A percentile compares a stretch with the other conserved stretches of the same genome.
phyloP scores from a whole-genome alignment of 1,140 invertebrate species.

The Tenebrio molitor region DNA sequence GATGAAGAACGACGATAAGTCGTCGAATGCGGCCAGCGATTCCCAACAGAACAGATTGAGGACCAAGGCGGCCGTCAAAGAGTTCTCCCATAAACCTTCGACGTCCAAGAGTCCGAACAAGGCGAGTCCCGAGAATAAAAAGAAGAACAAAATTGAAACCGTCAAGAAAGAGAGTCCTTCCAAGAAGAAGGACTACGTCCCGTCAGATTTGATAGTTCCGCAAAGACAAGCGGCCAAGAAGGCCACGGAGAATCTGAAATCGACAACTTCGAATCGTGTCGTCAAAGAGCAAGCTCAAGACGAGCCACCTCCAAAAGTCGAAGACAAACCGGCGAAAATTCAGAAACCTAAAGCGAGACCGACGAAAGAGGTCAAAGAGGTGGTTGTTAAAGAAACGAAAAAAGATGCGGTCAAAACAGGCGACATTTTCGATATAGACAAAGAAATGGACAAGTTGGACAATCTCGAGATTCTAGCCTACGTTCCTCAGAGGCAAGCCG shows the following conservation, averaged over 20 bases:
- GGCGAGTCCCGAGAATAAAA: conserved; percentile 65
- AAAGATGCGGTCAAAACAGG: conserved; percentile 59
- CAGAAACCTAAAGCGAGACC: conserved; percentile 40
- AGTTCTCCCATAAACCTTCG: conserved; percentile 72
- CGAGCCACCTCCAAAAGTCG: conserved; percentile 45
- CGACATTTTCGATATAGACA: conserved; percentile 76
- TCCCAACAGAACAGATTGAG: conserved; percentile 77
- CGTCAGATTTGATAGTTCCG: conserved; percentile 89
- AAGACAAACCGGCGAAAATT: conserved; percentile 50
- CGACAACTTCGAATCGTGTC: conserved; percentile 66
- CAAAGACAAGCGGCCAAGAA: conserved; percentile 92
- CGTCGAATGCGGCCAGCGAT: conserved; percentile 73
- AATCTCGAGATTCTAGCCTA: conserved; percentile 81
- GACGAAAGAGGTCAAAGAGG: conserved; percentile 56
- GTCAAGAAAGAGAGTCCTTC: conserved; percentile 61
- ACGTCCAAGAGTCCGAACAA: conserved; percentile 61
- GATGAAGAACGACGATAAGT: conserved; percentile 69
- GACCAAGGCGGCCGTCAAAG: conserved; percentile 88
- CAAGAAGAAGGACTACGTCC: conserved; percentile 68
- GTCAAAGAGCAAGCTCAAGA: conserved; percentile 59
- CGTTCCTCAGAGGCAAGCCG: conserved; percentile 90
- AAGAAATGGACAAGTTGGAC: conserved; percentile 73
- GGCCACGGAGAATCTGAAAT: conserved; percentile 87
- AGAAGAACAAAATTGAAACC: conserved; percentile 64
- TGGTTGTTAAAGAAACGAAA: conserved; percentile 51